phyloP scores from a whole-genome alignment of 2,797 vertebrate species.

The Cirrhinus molitorella region DNA sequence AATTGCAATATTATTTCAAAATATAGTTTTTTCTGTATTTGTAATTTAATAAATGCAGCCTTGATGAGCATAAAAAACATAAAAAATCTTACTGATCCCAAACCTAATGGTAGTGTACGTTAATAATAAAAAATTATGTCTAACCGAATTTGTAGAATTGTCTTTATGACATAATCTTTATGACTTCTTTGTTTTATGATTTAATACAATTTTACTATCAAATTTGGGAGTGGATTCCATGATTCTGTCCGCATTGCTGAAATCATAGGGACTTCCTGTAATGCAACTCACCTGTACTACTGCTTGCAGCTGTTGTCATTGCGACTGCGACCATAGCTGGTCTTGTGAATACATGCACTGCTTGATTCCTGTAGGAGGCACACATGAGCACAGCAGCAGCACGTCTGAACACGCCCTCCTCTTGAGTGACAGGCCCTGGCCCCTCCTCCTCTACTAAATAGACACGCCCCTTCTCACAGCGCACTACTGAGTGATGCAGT shows the following conservation, averaged over 20 bases:
- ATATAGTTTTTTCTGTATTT: too few relatives aligned
- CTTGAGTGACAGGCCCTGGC: constrained; percentile 67
- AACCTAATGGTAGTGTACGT: too few relatives aligned
- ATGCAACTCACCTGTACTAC: constrained; percentile 79
- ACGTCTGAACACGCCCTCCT: constrained; percentile 76
- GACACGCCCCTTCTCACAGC: constrained; percentile 75
- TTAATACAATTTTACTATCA: too few relatives aligned
- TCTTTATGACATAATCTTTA: too few relatives aligned
- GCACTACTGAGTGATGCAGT: constrained; percentile 82
- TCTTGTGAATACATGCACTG: constrained; percentile 86
- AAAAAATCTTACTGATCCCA: too few relatives aligned
- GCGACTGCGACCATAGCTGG: constrained; percentile 87
- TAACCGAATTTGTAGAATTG: too few relatives aligned
- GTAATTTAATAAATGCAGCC: too few relatives aligned
- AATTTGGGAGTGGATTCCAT: background rate
- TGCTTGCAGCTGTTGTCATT: constrained; percentile 75
- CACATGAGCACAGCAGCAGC: constrained; percentile 84
- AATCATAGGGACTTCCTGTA: background rate
- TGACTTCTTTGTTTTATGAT: too few relatives aligned
- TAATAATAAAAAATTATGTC: too few relatives aligned
- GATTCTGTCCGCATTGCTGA: background rate
- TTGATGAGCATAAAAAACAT: too few relatives aligned
- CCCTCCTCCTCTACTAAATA: constrained; percentile 74
- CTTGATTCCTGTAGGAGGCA: constrained; percentile 90
- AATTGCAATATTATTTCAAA: too few relatives aligned